phyloP scores from a whole-genome alignment of 2,888 invertebrate genomes.

The Drosophila affinis region DNA sequence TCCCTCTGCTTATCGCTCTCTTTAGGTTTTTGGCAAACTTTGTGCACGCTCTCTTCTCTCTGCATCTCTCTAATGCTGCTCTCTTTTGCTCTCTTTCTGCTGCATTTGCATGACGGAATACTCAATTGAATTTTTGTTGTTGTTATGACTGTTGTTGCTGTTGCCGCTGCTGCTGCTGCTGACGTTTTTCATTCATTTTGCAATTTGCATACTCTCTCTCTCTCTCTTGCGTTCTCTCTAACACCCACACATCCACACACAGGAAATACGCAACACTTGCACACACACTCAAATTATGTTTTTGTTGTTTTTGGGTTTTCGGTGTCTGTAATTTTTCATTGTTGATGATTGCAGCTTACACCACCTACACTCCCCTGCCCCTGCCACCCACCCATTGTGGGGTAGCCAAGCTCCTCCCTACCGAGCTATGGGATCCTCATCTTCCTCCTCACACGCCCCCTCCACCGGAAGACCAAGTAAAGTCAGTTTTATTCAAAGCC shows the following conservation, averaged over 20 bases:
- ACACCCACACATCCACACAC: constrained; percentile 48
- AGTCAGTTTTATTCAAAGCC: constrained; percentile 28
- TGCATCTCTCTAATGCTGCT: constrained; percentile 23
- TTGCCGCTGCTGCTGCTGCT: constrained; percentile 6
- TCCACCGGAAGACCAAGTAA: constrained; percentile 15
- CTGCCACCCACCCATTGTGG: no score
- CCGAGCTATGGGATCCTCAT: not conserved
- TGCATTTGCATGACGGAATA: constrained; percentile 46
- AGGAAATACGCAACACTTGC: constrained; percentile 71
- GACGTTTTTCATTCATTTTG: constrained; percentile 64
- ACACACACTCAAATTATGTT: constrained; percentile 31
- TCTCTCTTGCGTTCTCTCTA: constrained; percentile 26
- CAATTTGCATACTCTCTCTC: constrained; percentile 27
- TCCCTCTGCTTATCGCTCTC: constrained; percentile 1
- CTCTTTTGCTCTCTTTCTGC: constrained; percentile 10
- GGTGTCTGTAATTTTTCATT: constrained; percentile 66
- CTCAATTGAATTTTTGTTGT: constrained; percentile 48
- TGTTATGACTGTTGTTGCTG: not conserved
- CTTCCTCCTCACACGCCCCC: not conserved
- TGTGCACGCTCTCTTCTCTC: constrained; percentile 37
- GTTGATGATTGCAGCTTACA: constrained; percentile 74
- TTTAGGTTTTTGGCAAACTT: constrained; percentile 13
- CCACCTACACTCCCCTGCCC: constrained; percentile 1
- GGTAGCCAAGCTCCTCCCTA: not conserved
- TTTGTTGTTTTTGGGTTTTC: constrained; percentile 30